Base-by-base conservation (phyloP, 2,888 invertebrate genomes). In the Crematogaster levior region DNA sequence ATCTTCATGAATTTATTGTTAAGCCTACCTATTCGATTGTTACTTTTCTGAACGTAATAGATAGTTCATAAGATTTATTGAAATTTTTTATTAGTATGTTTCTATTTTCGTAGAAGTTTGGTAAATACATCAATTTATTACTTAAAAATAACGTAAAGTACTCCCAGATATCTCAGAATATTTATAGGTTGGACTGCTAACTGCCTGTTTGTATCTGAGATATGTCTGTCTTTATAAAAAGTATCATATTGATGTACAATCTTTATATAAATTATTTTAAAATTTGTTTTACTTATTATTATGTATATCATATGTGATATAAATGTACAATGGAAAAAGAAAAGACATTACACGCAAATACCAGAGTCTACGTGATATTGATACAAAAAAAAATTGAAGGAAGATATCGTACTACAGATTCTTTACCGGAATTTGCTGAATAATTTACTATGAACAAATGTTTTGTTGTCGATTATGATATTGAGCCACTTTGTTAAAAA, bases 161-260 rank as follows among this genome's bases (percentile, higher is more conserved):
- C 30, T 27, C 43, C 61, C 68, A 80, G 46, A 66, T 15, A 5
- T 65, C 27, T 34, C 74, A 68, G 43, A 24, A 70, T 83, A 84
- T 68, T 83, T 83, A 84, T 81, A 81, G 73, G 81, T 81, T 61
- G 80, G 51, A 21, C 43, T 53, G 61, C 82, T 79, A 88, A 85
- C 83, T 85, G 84, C 88, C 88, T 91, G 88, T 89, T 92, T 91
- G 86, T 91, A 89, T 88, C 84, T 87, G 89, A 88, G 84, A 89
- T 89, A 84, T 89, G 79, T 89, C 87, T 89, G 86, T 90, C 90
- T 91, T 92, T 90, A 91, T 92, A 89, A 91, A 90, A 91, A 68
- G 89, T 92, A 92, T 91, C 91, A 89, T 91, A 90, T 74, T 74
- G 88, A 90, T 90, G 66, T 53, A 90, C 84, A 90, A 90, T 87